Evolutionary conservation across 2,113 vertebrate species (phyloP).

Genomic region (Anarhynchus alexandrinus): DNA sequence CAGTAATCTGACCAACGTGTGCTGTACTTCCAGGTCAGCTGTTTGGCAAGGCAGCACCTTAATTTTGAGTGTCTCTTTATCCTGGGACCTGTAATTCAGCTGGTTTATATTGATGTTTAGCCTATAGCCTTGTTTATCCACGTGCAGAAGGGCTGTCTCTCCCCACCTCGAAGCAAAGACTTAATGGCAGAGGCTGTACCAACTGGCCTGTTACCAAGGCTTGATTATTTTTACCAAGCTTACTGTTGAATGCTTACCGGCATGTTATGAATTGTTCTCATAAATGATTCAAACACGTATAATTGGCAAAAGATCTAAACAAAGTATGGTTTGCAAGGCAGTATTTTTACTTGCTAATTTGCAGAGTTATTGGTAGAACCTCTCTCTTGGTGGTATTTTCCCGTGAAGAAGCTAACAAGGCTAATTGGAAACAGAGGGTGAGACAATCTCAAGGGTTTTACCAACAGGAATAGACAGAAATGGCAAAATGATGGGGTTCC

Average conservation of each 20-base stretch:
- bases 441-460: neutral
- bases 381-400: neutral
- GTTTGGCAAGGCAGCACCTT: neutral
- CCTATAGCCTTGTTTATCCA: neutral
- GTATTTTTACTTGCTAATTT: constrained; percentile 21
- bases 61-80: neutral
- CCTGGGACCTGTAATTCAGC: neutral
- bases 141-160: neutral
- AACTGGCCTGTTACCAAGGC: neutral
- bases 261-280: neutral
- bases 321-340: neutral
- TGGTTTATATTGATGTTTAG: neutral
- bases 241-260: neutral
- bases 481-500: neutral
- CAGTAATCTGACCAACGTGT: neutral
- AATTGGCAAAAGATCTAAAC: constrained; percentile 33
- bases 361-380: neutral
- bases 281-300: constrained; percentile 7
- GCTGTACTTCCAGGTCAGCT: neutral
- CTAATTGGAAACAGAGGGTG: neutral
- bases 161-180: neutral
- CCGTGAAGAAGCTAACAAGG: neutral
- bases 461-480: neutral
- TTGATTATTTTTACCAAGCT: constrained; percentile 30
- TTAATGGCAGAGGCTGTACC: neutral